These are phyloP conservation scores for Laterallus jamaicensis DNA, from an alignment of 2,113 vertebrate genomes.

Conservation along the genomic window DNA sequence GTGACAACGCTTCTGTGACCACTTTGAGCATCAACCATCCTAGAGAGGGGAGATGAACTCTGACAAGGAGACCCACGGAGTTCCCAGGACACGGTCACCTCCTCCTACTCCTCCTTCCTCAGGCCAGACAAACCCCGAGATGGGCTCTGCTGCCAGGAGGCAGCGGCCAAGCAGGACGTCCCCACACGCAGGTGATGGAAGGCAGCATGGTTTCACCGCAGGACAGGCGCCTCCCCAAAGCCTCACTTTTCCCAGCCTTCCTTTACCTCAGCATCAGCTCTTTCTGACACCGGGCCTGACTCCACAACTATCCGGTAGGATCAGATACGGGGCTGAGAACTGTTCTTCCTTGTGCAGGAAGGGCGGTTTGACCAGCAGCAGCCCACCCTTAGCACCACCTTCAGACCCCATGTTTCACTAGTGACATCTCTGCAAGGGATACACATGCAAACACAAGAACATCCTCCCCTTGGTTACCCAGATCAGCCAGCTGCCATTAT, in stretches of 20 bases:
- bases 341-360: background rate
- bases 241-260: background rate
- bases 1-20: background rate
- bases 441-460: background rate
- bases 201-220: rapidly evolving
- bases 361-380: background rate
- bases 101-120: background rate
- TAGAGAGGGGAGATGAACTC: background rate
- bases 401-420: background rate
- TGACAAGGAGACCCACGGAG: background rate
- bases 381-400: background rate
- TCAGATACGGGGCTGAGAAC: background rate
- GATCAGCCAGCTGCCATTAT: background rate
- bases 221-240: background rate
- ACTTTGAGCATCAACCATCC: background rate
- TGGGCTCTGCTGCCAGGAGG: background rate
- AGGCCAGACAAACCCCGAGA: background rate
- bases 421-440: background rate
- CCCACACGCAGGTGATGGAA: background rate
- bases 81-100: background rate
- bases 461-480: background rate
- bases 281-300: background rate
- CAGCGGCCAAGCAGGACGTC: background rate
- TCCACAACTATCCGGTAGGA: background rate
- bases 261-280: background rate